Evolutionary conservation across 2,888 invertebrate genomes (phyloP).

Genomic region (Phortica okadai): DNA sequence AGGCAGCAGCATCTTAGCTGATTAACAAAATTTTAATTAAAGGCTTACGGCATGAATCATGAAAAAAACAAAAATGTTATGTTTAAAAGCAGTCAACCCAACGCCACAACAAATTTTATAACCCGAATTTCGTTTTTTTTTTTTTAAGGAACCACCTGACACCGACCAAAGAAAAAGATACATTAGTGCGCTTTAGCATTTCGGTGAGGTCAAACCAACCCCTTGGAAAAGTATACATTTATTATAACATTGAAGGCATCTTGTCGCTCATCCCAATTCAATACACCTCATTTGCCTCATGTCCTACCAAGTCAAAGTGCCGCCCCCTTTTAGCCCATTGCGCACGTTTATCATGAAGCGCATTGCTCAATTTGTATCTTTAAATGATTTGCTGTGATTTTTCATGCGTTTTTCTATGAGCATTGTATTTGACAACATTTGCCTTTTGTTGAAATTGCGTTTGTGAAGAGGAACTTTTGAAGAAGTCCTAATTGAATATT

Average conservation of each 20-base stretch:
- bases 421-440: neutral
- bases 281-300: constrained; percentile 17
- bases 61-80: too few relatives aligned
- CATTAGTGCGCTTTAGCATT: neutral
- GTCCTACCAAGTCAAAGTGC: neutral
- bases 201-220: neutral
- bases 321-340: neutral
- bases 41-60: neutral
- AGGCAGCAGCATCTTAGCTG: neutral
- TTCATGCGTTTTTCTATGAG: constrained; percentile 51
- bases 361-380: constrained; percentile 43
- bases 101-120: too few relatives aligned
- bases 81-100: too few relatives aligned
- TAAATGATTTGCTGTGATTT: constrained; percentile 64
- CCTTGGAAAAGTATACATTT: neutral
- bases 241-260: neutral
- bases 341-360: neutral
- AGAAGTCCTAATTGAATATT: constrained; percentile 59
- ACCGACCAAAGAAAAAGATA: neutral
- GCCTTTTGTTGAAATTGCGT: constrained; percentile 18
- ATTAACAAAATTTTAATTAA: constrained; percentile 17
- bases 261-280: constrained; percentile 4
- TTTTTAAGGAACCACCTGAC: neutral
- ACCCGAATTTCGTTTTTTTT: too few relatives aligned
- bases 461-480: neutral